Base-by-base conservation (phyloP, 2,113 vertebrate species). In the Naja naja region DNA sequence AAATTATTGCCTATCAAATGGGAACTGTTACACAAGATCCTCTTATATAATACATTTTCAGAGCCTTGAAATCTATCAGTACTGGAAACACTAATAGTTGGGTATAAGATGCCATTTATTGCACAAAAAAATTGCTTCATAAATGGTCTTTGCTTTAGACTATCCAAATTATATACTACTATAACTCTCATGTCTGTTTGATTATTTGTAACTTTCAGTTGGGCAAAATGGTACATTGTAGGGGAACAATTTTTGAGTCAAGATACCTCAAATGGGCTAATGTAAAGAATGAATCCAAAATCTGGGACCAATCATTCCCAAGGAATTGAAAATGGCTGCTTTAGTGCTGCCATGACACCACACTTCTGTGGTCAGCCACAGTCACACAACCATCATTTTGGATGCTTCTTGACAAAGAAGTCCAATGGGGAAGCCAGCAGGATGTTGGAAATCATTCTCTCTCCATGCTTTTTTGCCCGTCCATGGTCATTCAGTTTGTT, bases 1-100 rank as follows among this genome's bases (percentile, higher is more conserved):
- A 95, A 91, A 91, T 94, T 91, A 60, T 91, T 4, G 90, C 39
- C 25, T 34, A 55, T 60, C 64, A 90, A 88, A 93, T 91, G 94
- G 89, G 89, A 95, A 93, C 91, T 90, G 93, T 92, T 69, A 87
- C 16, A 93, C 60, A 52, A 74, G 5, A 39, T 60, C 27, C 34
- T 85, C 47, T 54, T 56, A 45, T 22, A 58, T 52, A 34, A n/a
- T 34, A 23, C 47, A 49, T 18, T 56, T 81, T 85, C 39, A 85
- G 39, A 88, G 43, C 45, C 55, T 25, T 58, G 54, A 60, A 87
- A 16, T 69, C 30, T 49, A 34, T 11, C 30, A 20, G 1, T 74
- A 39, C 14, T 81, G 88, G 88, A 39, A n/a, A 22, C 85, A 45
- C 39, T 45, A 34, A 55, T 27, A 45, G 39, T 11, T 89, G 88